Conservation (phyloP, 2,113 vertebrate species). For the Paracyprichromis sp. region DNA sequence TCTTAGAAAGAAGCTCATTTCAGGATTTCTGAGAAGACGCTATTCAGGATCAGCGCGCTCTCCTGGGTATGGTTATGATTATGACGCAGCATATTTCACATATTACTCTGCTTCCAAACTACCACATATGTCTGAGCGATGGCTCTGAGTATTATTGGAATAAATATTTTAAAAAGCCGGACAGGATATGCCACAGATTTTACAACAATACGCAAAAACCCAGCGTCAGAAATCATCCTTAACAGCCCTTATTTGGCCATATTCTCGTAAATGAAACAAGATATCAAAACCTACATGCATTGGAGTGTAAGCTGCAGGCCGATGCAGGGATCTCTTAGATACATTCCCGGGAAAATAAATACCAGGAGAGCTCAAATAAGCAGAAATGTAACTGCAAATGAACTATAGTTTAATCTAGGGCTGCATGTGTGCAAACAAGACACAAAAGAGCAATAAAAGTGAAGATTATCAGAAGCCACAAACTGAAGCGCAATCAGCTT, state of each 20-base stretch:
- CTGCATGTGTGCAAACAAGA: not conserved
- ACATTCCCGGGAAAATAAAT: not conserved
- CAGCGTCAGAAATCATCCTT: not conserved
- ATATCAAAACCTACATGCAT: not conserved
- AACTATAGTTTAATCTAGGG: not conserved
- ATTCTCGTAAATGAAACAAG: not conserved
- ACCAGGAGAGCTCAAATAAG: not conserved
- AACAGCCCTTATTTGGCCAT: not conserved
- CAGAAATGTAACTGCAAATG: not conserved
- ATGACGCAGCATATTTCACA: not conserved
- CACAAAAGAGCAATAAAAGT: not conserved
- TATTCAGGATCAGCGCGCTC: conserved; percentile 11
- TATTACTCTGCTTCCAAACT: not conserved
- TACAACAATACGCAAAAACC: not conserved
- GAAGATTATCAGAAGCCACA: not conserved
- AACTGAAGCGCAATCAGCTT: not conserved
- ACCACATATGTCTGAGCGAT: not conserved
- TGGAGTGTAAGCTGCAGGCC: not conserved
- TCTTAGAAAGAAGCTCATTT: conserved; percentile 29
- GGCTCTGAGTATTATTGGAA: not conserved
- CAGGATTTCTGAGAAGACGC: conserved; percentile 35
- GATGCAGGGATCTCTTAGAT: not conserved
- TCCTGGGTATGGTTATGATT: not conserved
- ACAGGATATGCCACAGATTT: not conserved
- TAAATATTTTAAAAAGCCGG: not conserved